Base-by-base conservation (phyloP, 1,140 invertebrate species). In the Heliothis subflexa region DNA sequence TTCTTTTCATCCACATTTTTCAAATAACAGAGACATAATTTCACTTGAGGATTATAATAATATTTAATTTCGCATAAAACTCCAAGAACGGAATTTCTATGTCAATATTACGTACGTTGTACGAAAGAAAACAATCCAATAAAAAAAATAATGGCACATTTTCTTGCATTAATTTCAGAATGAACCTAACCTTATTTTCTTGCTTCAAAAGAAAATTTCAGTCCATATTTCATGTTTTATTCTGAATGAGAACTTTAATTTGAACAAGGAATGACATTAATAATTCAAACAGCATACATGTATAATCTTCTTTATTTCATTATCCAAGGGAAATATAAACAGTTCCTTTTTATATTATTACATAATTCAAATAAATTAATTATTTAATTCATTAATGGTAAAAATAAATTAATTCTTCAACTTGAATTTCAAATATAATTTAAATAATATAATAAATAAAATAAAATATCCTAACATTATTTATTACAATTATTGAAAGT, bases 261-360 rank as follows among this genome's bases (percentile, higher is more conserved):
- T 40, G 33, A 9, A 28, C 2, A n/a, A n/a, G 28, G 28, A 33
- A 33, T 59, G 2, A 3, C 10, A 13, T 21, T 5, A 40, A 40
- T 45, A 16, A 47, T 47, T 47, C n/a, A 64, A 64, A 72, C 12
- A 72, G 16, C 3, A 72, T 28, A 18, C 0, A 70, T 71, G 68
- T 80, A 78, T 83, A 78, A 80, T 80, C 52, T 61, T 77, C 72
- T 87, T 87, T 87, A 87, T 86, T 87, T 68, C 78, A 77, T 86
- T 84, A 85, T 81, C 81, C 78, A 83, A 82, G 81, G 80, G 71
- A 86, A 87, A 80, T 85, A 87, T 82, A 87, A 87, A 83, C 72
- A 66, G 78, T 83, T 85, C 52, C 55, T 54, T 85, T 40, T 79
- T 18, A 61, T 49, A 82, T 57, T 50, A 75, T 52, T 52, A 75